These are phyloP conservation scores for Avahi laniger DNA, from an alignment of 2,797 vertebrate genomes.

Conservation along the genomic window DNA sequence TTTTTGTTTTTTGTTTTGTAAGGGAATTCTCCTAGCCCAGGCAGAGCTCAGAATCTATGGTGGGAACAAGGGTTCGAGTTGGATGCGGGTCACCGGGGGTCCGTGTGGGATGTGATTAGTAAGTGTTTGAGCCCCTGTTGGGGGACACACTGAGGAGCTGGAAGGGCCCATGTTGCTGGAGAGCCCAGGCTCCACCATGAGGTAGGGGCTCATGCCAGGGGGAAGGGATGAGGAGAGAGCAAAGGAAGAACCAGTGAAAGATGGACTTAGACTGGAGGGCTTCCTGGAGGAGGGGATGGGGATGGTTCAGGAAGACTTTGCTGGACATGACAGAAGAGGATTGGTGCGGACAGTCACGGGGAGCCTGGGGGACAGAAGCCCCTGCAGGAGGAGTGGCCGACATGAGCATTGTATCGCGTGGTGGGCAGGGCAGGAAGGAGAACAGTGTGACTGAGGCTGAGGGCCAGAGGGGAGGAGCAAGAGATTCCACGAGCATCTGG, in stretches of 20 bases:
- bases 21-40: not conserved
- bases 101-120: not conserved
- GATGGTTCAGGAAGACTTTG: not conserved
- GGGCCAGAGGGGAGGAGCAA: not conserved
- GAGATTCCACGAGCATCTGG: accelerated
- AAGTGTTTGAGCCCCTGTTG: not conserved
- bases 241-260: not conserved
- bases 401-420: not conserved
- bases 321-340: not conserved
- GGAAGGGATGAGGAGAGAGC: not conserved
- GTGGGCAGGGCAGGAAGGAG: not conserved
- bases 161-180: not conserved
- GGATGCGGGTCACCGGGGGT: not conserved
- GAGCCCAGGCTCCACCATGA: not conserved
- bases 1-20: not conserved
- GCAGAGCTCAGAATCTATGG: not conserved
- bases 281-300: not conserved
- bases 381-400: not conserved
- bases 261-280: not conserved
- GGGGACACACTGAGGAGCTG: not conserved
- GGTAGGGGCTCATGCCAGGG: not conserved
- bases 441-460: not conserved
- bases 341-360: not conserved
- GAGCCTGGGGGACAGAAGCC: not conserved
- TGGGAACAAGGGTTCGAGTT: not conserved